Evolutionary conservation across 2,113 vertebrate genomes (phyloP).

Genomic region (Jaculus jaculus): DNA sequence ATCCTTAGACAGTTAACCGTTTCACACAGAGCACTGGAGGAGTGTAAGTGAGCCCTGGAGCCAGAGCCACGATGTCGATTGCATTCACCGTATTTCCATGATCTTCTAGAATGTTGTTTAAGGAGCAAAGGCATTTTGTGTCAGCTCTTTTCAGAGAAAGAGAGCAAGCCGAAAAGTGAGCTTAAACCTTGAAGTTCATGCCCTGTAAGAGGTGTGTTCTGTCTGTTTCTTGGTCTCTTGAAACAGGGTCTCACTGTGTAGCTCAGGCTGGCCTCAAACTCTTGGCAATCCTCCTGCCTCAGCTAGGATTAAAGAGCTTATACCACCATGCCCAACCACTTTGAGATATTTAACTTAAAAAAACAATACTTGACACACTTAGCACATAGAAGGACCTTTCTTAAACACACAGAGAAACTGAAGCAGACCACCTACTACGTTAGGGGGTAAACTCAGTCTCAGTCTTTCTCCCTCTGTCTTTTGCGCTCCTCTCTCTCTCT

Average conservation of each 20-base stretch:
- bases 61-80: neutral
- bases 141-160: neutral
- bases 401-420: neutral
- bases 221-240: no score
- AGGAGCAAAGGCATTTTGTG: conserved; percentile 2
- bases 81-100: neutral
- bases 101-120: neutral
- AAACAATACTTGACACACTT: neutral
- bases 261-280: neutral
- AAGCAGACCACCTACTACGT: neutral
- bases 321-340: neutral
- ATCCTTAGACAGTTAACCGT: neutral
- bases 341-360: conserved; percentile 45
- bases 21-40: neutral
- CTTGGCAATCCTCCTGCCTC: no score
- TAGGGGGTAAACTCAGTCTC: neutral
- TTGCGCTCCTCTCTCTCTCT: neutral
- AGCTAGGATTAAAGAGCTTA: neutral
- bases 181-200: neutral
- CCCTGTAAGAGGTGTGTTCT: neutral
- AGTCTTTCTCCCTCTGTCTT: neutral
- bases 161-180: conserved; percentile 16
- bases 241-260: no score
- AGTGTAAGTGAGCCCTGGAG: neutral
- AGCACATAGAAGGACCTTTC: conserved; percentile 39